Evolutionary conservation across 2,888 invertebrate species (phyloP), one percentile per base, ranked within the genome.

Genomic region (Lycia hirtaria): DNA sequence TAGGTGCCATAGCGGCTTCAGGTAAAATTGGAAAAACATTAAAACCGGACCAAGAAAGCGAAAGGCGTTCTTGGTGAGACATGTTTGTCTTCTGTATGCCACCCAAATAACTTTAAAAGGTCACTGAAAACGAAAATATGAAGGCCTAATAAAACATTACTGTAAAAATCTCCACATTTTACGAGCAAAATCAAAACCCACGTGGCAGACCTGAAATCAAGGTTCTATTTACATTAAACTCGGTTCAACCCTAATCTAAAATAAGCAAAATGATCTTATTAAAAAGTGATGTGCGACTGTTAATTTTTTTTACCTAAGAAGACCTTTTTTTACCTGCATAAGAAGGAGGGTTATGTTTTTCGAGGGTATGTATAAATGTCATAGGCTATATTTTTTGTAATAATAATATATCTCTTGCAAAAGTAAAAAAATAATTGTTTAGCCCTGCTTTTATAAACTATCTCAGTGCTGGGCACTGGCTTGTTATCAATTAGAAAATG

Each of bases 21-120:
- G 44, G 20, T 49, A 55, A 3, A 43, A 48, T 24, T 48, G 48
- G 43, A 43, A 52, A 57, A 26, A 41, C 19, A 52, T 52, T 50
- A 45, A 45, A 57, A 57, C 57, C 41, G 47, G 30, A 48, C 52
- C 28, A 20, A 28, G 52, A 57, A 57, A 57, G 57, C 52, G 57
- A 57, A 52, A 57, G 51, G 51, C 40, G 22, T 14, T 40, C 35
- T 51, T 19, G 35, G 35, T 41, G 47, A 57, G 30, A 22, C 41
- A 28, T 30, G 47, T 35, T 12, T 48, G 52, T 14, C 19, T 35
- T 6, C 24, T 30, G 47, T 35, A 12, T 48, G 52, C 19, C 19
- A 35, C 9, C 24, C 44, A 56, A 44, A 57, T 47, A 52, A 33
- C 12, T 52, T 24, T 24, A 37, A 41, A n/a, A 48, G 52, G 52